Evolutionary conservation across 2,888 invertebrate species (phyloP), one percentile per base, ranked within the genome.

Genomic region (Megamerina dolium): DNA sequence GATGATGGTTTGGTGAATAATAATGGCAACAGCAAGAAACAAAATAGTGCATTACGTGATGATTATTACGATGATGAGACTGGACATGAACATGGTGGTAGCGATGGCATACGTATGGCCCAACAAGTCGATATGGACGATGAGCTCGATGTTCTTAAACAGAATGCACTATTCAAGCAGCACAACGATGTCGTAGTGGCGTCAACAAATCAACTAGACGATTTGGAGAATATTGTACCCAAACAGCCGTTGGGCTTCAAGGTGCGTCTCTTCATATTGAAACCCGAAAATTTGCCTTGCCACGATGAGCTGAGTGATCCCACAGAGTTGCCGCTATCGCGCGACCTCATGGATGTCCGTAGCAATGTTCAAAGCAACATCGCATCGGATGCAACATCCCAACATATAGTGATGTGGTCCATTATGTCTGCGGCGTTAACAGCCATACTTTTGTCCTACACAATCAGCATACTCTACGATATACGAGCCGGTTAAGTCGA

Each of bases 301-400:
- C 78, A 80, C 41, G 77, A 76, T 49, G 77, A 77, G 39, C 68
- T 77, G n/a, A 79, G 77, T 57, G 79, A 76, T 57, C 79, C 79
- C 35, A 80, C 80, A 16, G 80, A 79, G 33, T 72, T 79, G 58
- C 79, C 79, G 5, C 73, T 79, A 27, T 79, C 79, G 52, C 76
- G 79, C 43, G 79, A 71, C 52, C 64, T 70, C 32, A 68, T 69
- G 69, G 68, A 68, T 53, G 65, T 66, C 45, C 67, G 68, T 51
- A 67, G 53, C 26, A 63, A 62, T 50, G 58, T 56, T 20, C 61
- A 61, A 46, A 59, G 61, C 2, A 33, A 36, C 41, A 19, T 48
- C 6, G 33, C 39, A 3, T 26, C 43, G 5, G 31, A 33, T 1
- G 14, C 8, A 23, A 23, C 45, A 9, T 20, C 43, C 5, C 21